Percentiles rank a stretch among this genome's conserved stretches.
phyloP scores from a whole-genome alignment of 2,113 vertebrate genomes.

The Pseudopipra pipra region DNA sequence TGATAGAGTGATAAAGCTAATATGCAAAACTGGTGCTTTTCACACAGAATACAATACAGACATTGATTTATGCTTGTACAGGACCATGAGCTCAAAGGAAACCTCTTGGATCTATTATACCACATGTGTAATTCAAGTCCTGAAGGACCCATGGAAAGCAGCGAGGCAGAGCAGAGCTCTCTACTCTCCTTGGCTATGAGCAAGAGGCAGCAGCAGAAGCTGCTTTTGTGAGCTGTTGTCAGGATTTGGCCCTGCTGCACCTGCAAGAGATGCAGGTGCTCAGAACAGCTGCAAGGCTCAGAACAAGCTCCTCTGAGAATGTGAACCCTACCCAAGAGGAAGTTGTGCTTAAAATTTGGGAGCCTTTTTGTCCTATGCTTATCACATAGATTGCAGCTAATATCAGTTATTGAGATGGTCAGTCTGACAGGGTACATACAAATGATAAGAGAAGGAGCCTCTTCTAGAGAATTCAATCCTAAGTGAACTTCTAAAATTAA shows the following conservation, averaged over 20 bases:
- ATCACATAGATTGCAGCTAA: neutral
- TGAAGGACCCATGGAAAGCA: neutral
- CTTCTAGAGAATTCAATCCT: neutral
- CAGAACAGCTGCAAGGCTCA: accelerated
- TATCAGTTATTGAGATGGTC: neutral
- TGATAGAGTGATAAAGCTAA: neutral
- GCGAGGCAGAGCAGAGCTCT: accelerated
- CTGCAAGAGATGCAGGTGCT: neutral
- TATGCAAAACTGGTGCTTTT: neutral
- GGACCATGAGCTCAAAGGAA: neutral
- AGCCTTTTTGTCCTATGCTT: neutral
- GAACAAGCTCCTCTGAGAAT: accelerated
- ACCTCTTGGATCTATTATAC: neutral
- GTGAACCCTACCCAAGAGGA: neutral
- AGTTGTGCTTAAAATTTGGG: neutral
- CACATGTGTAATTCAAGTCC: neutral
- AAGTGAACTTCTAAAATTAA: neutral
- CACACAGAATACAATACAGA: neutral
- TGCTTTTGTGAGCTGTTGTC: neutral
- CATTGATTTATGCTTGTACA: neutral
- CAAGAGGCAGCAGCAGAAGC: neutral
- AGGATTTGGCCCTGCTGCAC: neutral
- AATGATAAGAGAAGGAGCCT: neutral
- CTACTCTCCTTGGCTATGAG: neutral
- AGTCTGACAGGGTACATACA: neutral